Conservation (phyloP, 2,797 vertebrate species). For the Knipowitschia caucasica region DNA sequence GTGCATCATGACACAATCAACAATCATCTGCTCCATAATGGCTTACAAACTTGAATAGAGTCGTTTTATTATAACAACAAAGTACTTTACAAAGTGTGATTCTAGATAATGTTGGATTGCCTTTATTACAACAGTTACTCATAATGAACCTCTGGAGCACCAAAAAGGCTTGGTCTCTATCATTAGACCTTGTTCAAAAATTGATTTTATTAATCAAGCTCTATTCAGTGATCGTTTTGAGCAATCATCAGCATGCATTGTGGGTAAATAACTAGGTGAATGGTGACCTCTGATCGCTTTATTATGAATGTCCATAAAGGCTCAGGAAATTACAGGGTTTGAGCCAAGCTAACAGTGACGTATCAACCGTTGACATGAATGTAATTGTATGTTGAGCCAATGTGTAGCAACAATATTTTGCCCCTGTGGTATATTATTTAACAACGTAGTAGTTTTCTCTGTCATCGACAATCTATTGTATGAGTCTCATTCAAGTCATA, state of each 20-base stretch:
- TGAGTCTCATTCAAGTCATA: conserved; percentile 56
- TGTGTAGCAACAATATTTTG: conserved; percentile 8
- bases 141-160: conserved; percentile 29
- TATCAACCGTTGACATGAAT: conserved; percentile 47
- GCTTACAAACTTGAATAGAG: background rate
- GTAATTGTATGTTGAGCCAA: conserved; percentile 24
- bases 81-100: background rate
- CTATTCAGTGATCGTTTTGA: conserved; percentile 51
- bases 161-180: conserved; percentile 35
- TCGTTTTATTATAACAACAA: background rate
- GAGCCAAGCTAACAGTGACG: conserved; percentile 23
- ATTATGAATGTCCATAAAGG: conserved; percentile 55
- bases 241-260: conserved; percentile 73
- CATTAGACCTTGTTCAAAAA: conserved; percentile 53
- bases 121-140: conserved; percentile 16
- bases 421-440: conserved; percentile 37
- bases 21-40: background rate
- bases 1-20: conserved; percentile 9
- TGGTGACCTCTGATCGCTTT: conserved; percentile 61
- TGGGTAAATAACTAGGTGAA: conserved; percentile 69
- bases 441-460: conserved; percentile 17
- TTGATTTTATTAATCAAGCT: conserved; percentile 67
- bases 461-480: conserved; percentile 11
- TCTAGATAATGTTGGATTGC: conserved; percentile 22
- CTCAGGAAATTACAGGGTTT: conserved; percentile 61